phyloP scores from a whole-genome alignment of 1,140 invertebrate species.

The Nephila pilipes region DNA sequence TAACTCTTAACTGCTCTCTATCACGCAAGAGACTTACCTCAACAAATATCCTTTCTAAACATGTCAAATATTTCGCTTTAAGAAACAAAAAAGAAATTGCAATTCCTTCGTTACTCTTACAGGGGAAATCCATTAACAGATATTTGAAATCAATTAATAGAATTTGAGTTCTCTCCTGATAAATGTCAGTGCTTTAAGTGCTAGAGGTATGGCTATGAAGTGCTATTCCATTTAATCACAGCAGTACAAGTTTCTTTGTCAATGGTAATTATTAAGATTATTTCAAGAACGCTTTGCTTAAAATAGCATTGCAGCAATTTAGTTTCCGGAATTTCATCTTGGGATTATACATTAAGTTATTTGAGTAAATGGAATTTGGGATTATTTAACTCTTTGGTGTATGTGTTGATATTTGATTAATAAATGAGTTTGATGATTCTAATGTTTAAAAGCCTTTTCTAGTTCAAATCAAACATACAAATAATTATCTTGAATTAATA shows the following conservation, averaged over 20 bases:
- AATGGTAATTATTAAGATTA: constrained; percentile 36
- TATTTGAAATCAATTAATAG: constrained; percentile 63
- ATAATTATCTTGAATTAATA: too few relatives aligned
- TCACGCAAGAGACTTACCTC: constrained; percentile 10
- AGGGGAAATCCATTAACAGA: constrained; percentile 62
- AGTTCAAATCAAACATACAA: too few relatives aligned
- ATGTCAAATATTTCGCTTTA: constrained; percentile 55
- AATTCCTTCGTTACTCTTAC: constrained; percentile 18
- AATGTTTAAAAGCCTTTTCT: too few relatives aligned
- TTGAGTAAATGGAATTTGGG: too few relatives aligned
- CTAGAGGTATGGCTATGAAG: not conserved
- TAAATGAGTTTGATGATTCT: too few relatives aligned
- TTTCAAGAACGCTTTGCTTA: not conserved
- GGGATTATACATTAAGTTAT: not conserved
- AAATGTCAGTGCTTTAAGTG: not conserved
- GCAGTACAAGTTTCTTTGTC: constrained; percentile 18
- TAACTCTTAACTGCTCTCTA: not conserved
- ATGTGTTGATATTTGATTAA: too few relatives aligned
- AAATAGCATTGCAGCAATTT: not conserved
- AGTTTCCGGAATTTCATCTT: not conserved
- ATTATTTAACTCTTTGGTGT: too few relatives aligned
- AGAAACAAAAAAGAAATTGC: not conserved
- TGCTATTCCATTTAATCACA: not conserved
- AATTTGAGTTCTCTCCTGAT: not conserved
- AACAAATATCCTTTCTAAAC: constrained; percentile 39